phyloP scores from a whole-genome alignment of 2,113 vertebrate species.

The Apteryx mantelli region DNA sequence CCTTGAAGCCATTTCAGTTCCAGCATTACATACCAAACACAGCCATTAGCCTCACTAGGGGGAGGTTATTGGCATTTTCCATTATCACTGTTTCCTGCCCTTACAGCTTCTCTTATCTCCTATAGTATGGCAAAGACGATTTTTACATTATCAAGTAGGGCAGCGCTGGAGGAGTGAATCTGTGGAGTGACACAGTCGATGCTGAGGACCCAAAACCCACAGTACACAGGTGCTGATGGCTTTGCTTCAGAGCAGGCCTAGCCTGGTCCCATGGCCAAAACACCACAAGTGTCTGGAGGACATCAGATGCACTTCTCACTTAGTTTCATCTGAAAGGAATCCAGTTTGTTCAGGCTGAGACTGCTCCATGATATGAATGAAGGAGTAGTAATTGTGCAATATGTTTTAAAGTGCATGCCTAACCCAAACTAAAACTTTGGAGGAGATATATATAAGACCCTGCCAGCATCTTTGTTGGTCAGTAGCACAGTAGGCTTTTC shows the following conservation, averaged over 20 bases:
- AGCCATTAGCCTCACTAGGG: not conserved
- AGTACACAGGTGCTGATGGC: rapidly evolving
- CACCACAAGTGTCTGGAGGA: not conserved
- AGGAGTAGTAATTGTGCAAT: not conserved
- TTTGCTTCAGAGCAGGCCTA: not conserved
- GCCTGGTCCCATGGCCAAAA: not conserved
- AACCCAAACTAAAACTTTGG: not conserved
- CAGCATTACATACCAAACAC: not conserved
- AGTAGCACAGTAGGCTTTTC: not conserved
- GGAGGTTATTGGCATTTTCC: not conserved
- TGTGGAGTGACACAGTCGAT: rapidly evolving
- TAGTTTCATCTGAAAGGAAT: not conserved
- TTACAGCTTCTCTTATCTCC: not conserved
- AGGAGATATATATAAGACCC: not conserved
- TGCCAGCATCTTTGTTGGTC: not conserved
- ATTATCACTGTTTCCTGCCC: not conserved
- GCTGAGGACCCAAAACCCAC: not conserved
- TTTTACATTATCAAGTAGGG: rapidly evolving
- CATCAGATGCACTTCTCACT: not conserved
- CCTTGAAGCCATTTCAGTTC: not conserved
- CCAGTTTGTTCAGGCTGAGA: not conserved
- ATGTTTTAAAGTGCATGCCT: rapidly evolving
- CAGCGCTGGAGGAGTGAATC: not conserved
- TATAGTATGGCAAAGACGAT: rapidly evolving
- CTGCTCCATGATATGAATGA: not conserved